Base-by-base conservation (phyloP, 2,113 vertebrate genomes). In the Aphyosemion australe region DNA sequence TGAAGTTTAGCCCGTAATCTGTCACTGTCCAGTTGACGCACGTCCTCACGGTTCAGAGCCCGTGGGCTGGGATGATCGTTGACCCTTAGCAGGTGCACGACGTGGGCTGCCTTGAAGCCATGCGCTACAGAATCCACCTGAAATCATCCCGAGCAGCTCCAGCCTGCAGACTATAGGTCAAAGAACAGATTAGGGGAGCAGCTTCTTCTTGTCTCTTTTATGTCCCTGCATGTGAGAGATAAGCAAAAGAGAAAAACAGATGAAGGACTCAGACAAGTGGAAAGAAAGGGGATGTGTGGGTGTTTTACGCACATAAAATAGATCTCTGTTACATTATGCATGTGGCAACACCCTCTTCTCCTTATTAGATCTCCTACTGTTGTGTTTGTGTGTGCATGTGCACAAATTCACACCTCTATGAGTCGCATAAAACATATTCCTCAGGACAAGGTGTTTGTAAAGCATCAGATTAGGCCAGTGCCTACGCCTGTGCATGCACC, bases 1-100 rank as follows among this genome's bases (percentile, higher is more conserved):
- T 8, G 76, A 70, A 80, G 82, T 83, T 82, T 76, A 66, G 74
- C 62, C 60, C 47, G 65, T 65, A 84, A 75, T 81, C 78, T 77
- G 77, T 77, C 61, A 54, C 7, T 42, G 67, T 63, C 64, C 80
- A 58, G 64, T 3, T 48, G 18, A 64, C 37, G 54, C 71, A 75
- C 6, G 13, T 69, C 78, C 72, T 57, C 54, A 49, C 2, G 5
- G 54, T 69, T 66, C 57, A 71, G 75, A 61, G 47, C 55, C 57
- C 39, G 26, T 73, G 76, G 73, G 65, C 14, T 5, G 37, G 50
- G 72, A 63, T 76, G 72, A 85, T 77, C 54, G 20, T 32, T 84
- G 78, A 85, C 77, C 82, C 85, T 78, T 43, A 68, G 69, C 65
- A 66, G 64, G 62, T 82, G 82, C 50, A 45, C 4, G 21, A 66